These are phyloP conservation scores for Melitaea athalia DNA, from an alignment of 2,888 invertebrate genomes.

Conservation along the genomic window DNA sequence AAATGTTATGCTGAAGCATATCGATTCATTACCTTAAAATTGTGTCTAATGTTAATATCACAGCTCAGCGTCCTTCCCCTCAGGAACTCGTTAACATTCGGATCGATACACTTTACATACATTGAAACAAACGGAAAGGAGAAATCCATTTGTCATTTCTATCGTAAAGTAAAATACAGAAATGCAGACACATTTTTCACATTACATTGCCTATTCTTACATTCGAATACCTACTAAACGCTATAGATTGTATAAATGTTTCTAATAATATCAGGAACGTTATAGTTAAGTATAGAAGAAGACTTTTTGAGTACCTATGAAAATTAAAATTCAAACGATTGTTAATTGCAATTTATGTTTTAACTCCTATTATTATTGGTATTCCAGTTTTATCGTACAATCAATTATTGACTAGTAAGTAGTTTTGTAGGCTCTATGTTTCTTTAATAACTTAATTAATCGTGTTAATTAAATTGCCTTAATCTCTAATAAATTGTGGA, in stretches of 20 bases:
- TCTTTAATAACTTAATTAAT: too few relatives aligned
- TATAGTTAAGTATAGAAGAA: too few relatives aligned
- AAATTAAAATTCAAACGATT: neutral
- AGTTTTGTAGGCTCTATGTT: too few relatives aligned
- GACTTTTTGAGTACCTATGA: too few relatives aligned
- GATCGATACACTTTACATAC: conserved; percentile 25
- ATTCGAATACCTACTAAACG: neutral
- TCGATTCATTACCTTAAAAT: neutral
- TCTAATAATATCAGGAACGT: neutral
- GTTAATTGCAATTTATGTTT: neutral
- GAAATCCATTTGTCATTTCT: conserved; percentile 19
- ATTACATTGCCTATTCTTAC: neutral
- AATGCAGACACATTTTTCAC: conserved; percentile 6
- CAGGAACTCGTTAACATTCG: conserved; percentile 18
- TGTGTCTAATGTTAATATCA: conserved; percentile 1
- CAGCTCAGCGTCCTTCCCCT: conserved; percentile 3
- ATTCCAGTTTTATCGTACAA: neutral
- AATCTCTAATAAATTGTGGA: neutral
- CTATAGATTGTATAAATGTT: neutral
- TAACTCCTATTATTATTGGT: neutral
- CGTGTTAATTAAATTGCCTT: too few relatives aligned
- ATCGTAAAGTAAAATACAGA: conserved; percentile 16
- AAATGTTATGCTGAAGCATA: neutral
- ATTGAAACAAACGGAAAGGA: conserved; percentile 23
- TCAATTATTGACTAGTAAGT: neutral